These are phyloP conservation scores for Uropsilus gracilis DNA, from an alignment of 2,113 vertebrate species.

Conservation along the genomic window DNA sequence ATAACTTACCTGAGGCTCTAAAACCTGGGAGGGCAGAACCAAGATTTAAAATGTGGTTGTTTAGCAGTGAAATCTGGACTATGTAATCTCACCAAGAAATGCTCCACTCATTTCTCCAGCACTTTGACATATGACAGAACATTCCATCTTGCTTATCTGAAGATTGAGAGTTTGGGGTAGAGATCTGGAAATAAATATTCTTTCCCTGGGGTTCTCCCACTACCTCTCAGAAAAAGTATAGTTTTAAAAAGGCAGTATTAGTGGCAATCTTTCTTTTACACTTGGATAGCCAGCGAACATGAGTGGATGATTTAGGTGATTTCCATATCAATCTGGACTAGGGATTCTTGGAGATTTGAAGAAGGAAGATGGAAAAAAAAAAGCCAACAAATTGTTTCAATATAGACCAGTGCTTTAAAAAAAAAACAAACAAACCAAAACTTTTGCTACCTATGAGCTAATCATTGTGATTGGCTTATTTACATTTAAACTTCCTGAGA, in stretches of 20 bases:
- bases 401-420: neutral
- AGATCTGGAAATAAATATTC: neutral
- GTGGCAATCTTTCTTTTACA: neutral
- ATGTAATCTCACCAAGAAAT: neutral
- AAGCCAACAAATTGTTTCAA: neutral
- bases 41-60: neutral
- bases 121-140: neutral
- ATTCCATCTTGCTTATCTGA: neutral
- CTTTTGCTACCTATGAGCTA: neutral
- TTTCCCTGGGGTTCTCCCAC: neutral
- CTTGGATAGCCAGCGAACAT: neutral
- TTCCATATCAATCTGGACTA: neutral
- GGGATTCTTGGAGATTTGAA: neutral
- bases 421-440: too few species aligned
- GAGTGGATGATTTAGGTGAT: neutral
- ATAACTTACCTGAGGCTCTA: neutral
- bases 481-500: neutral
- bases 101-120: neutral
- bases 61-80: neutral
- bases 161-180: neutral
- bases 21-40: neutral
- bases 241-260: neutral
- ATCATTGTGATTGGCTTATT: neutral
- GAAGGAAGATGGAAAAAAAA: neutral
- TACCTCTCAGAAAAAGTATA: neutral